Base-by-base conservation (phyloP, 2,888 invertebrate species). In the Apamea monoglypha region DNA sequence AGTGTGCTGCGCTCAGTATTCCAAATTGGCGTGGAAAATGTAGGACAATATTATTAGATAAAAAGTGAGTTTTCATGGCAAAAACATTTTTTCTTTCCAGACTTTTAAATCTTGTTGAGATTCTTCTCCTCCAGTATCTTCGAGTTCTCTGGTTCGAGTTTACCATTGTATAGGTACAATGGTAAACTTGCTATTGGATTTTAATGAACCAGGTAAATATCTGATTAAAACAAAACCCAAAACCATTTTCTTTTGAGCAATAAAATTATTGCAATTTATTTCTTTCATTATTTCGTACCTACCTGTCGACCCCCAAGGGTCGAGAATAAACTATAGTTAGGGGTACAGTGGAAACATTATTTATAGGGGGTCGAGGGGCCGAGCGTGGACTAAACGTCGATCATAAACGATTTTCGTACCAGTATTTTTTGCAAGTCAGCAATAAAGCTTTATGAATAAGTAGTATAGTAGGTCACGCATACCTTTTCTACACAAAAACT, bases 401-500 rank as follows among this genome's bases (percentile, higher is more conserved):
- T n/a, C 1, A 7, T 59, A 25, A 21, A 47, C 3, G 1, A 61
- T 64, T 71, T 72, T 21, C 25, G 12, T 59, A 59, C 4, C 25
- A 72, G 36, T 59, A 59, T 59, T 59, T 59, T 59, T 59, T 53
- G 12, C 36, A 53, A n/a, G 25, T 67, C 75, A n/a, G 32, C 25
- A 68, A 8, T 79, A 75, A 76, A 82, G 12, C 61, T 73, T 63
- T 63, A 74, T 71, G 32, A 74, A 53, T 70, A 83, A 47, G 40
- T 73, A 72, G 14, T 67, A 44, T 25, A 64, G 14, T 66, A 67
- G 29, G 53, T 40, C 40, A 67, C 44, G 16, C 47, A 68, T 68
- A 69, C 14, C 66, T 66, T 47, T 47, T 21, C 25, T 71, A 53
- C 29, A 44, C 25, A 76, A 87, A 85, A 80, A 87, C 10, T n/a